A percentile compares a stretch with the other conserved stretches of the same genome.
phyloP scores from a whole-genome alignment of 2,113 vertebrate genomes.

The Nesogale talazaci region DNA sequence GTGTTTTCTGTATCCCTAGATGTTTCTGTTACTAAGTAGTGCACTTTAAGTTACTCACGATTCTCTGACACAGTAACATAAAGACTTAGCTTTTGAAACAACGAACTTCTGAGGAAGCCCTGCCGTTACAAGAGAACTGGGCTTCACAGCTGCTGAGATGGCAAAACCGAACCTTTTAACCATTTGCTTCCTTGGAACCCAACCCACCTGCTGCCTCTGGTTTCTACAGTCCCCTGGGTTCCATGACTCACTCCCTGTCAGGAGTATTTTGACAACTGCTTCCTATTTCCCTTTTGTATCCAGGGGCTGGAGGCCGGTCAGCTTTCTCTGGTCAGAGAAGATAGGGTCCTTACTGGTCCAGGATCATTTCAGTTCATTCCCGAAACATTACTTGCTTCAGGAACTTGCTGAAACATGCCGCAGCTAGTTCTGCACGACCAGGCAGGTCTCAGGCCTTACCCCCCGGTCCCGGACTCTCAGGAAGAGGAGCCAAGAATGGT shows the following conservation, averaged over 20 bases:
- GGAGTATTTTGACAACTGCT: slow-evolving; percentile 42
- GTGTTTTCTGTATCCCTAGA: slow-evolving; percentile 36
- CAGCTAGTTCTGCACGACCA: background rate
- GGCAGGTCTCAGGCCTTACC: background rate
- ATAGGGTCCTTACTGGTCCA: background rate
- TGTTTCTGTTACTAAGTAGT: slow-evolving; percentile 35
- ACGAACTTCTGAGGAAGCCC: background rate
- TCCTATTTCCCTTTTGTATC: slow-evolving; percentile 8
- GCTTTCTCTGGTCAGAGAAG: background rate
- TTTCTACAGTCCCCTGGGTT: background rate
- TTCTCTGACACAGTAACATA: background rate
- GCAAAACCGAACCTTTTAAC: background rate
- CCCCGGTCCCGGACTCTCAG: background rate
- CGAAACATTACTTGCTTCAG: background rate
- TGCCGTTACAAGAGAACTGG: background rate
- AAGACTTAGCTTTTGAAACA: background rate
- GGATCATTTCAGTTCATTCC: background rate
- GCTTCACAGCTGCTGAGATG: background rate
- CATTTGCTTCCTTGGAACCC: slow-evolving; percentile 23
- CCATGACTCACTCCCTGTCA: background rate
- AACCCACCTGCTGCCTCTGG: background rate
- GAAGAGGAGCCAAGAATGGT: background rate
- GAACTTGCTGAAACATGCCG: slow-evolving; percentile 35
- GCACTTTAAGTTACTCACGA: background rate
- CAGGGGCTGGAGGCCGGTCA: background rate